Evolutionary conservation across 2,113 vertebrate genomes (phyloP), one percentile per base, ranked within the genome.

Genomic region (Morone saxatilis): DNA sequence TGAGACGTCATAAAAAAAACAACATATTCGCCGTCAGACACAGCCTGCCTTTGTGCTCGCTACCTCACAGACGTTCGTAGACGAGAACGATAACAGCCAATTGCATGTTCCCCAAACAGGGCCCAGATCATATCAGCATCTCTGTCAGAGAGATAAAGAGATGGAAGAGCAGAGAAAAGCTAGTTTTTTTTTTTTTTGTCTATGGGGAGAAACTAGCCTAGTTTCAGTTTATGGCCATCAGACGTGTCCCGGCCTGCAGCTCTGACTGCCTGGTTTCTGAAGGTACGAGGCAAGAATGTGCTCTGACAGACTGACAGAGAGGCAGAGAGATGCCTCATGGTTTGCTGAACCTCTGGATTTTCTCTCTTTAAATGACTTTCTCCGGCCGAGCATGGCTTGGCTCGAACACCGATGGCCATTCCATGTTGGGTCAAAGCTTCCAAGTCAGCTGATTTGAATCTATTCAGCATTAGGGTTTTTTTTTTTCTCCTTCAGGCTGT

Each of bases 241-340:
- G 88, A 92, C 95, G 48, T 92, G 94, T 66, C 91, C 63, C 51
- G 54, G 88, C 95, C 88, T 93, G 95, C 76, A 66, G 71, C 80
- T 47, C 53, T n/a, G 60, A 86, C 82, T 88, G 80, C 80, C 60
- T 9, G 86, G 87, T 91, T 89, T 93, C 73, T 75, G 71, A 86
- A 90, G 82, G 62, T 71, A 66, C 60, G 56, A 86, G 84, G 81
- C 71, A 91, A 85, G 85, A 90, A 93, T 88, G 87, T 48, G 73
- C 72, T 82, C 81, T 41, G 66, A 84, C 74, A 75, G 45, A 48
- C 38, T 6, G 67, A 48, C 47, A 45, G 17, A 47, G 41, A 75
- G 48, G 62, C 22, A 51, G 20, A 61, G 66, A 59, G 41, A 76
- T 65, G 76, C 40, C 56, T 83, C 31, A 53, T 56, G 65, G 51